A percentile compares a stretch with the other conserved stretches of the same genome.
Conservation (phyloP, 2,113 vertebrate genomes). For the Rhea pennata region DNA sequence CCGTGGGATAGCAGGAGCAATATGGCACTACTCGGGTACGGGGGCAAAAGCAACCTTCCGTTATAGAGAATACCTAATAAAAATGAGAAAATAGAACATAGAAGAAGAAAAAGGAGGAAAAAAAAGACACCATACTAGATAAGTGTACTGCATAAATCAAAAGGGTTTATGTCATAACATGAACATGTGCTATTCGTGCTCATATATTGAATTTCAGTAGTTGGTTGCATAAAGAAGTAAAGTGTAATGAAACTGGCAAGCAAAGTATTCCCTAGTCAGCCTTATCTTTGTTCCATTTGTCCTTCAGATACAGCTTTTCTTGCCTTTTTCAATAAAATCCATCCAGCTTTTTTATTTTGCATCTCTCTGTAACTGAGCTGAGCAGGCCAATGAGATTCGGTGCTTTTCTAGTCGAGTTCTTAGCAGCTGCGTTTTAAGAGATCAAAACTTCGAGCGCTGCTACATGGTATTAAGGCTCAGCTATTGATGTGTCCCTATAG, state of each 20-base stretch:
- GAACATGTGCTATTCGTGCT: slow-evolving; percentile 75
- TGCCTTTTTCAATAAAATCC: slow-evolving; percentile 80
- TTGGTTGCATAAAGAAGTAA: slow-evolving; percentile 81
- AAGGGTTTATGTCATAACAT: slow-evolving; percentile 77
- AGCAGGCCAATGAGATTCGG: slow-evolving; percentile 80
- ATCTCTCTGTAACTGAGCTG: slow-evolving; percentile 74
- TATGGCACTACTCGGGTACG: background rate
- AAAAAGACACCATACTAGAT: slow-evolving; percentile 44
- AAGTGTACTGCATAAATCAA: slow-evolving; percentile 78
- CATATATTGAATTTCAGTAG: slow-evolving; percentile 82
- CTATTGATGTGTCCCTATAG: slow-evolving; percentile 86
- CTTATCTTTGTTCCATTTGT: slow-evolving; percentile 84
- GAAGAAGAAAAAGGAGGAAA: background rate
- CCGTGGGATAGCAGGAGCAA: slow-evolving; percentile 15
- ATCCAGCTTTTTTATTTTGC: slow-evolving; percentile 72
- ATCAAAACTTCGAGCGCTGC: slow-evolving; percentile 82
- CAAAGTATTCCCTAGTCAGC: slow-evolving; percentile 80
- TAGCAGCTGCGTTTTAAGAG: slow-evolving; percentile 84
- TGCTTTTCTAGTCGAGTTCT: slow-evolving; percentile 81
- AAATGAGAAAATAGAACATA: slow-evolving; percentile 46
- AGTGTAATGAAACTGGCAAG: slow-evolving; percentile 81
- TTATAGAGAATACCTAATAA: slow-evolving; percentile 46
- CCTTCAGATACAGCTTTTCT: slow-evolving; percentile 81
- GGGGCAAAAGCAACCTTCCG: slow-evolving; percentile 7
- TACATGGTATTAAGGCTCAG: slow-evolving; percentile 79